Conservation (phyloP, 2,113 vertebrate genomes). For the Vanacampus margaritifer region DNA sequence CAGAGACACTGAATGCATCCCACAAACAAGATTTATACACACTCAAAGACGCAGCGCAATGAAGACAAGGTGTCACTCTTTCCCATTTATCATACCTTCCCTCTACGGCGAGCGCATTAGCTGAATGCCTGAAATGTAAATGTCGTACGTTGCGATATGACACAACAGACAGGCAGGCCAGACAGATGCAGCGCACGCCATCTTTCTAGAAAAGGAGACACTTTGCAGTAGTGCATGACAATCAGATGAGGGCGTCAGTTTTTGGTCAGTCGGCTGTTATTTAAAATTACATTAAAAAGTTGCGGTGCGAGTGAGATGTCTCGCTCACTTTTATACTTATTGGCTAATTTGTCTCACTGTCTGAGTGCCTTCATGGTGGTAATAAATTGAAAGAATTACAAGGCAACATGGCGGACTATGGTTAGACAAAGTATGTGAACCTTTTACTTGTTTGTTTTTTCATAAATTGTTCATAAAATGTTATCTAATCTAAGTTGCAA, state of each 20-base stretch:
- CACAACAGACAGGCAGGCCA: slow-evolving; percentile 16
- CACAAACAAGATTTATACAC: slow-evolving; percentile 44
- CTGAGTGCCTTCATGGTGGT: background rate
- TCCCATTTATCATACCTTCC: slow-evolving; percentile 20
- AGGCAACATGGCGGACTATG: background rate
- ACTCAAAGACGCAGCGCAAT: slow-evolving; percentile 11
- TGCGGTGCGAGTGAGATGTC: slow-evolving; percentile 28
- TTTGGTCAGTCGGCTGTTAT: slow-evolving; percentile 43
- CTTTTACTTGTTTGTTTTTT: background rate
- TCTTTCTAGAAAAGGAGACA: slow-evolving; percentile 44
- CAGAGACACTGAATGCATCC: slow-evolving; percentile 24
- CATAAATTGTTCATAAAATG: too few relatives aligned
- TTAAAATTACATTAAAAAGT: slow-evolving; percentile 29
- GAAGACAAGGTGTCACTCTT: slow-evolving; percentile 29
- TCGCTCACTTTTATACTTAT: slow-evolving; percentile 29
- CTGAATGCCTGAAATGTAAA: slow-evolving; percentile 55
- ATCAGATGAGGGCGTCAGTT: slow-evolving; percentile 54
- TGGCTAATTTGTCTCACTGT: slow-evolving; percentile 8
- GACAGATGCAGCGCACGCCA: slow-evolving; percentile 9
- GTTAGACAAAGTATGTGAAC: background rate
- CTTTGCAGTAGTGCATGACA: slow-evolving; percentile 60
- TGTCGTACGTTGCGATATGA: slow-evolving; percentile 41
- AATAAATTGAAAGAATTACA: background rate
- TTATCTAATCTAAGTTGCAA: too few relatives aligned
- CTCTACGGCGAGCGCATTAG: slow-evolving; percentile 17